phyloP scores from a whole-genome alignment of 2,797 vertebrate genomes.

The Neostethus bicornis region DNA sequence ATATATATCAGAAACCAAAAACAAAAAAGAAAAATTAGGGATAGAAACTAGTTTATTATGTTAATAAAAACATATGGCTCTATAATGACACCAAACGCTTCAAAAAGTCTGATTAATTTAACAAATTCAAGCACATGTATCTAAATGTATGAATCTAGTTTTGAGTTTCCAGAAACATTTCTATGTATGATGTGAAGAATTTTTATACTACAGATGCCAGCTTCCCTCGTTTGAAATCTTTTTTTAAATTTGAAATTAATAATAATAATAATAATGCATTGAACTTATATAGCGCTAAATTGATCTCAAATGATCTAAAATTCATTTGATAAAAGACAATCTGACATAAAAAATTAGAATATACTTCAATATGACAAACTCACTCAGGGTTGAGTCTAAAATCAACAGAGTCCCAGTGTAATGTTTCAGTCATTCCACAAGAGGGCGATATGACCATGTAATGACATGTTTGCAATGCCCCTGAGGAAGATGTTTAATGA shows the following conservation, averaged over 20 bases:
- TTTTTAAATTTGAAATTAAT: no score
- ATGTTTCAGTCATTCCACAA: constrained; percentile 10
- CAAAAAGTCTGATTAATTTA: background rate
- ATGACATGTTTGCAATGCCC: background rate
- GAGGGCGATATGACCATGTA: constrained; percentile 4
- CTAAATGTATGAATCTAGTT: no score
- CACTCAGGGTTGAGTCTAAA: background rate
- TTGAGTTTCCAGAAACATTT: no score
- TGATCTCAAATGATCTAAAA: no score
- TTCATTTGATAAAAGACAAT: background rate
- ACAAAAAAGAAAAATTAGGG: background rate
- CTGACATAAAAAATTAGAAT: background rate
- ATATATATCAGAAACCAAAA: constrained; percentile 5
- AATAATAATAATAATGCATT: no score
- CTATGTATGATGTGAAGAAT: no score
- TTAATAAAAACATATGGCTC: background rate
- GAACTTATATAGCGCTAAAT: no score
- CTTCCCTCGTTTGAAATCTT: no score
- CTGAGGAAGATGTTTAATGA: no score
- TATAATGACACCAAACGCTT: background rate
- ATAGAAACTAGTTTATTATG: no score
- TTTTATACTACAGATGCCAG: no score
- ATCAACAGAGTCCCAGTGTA: background rate
- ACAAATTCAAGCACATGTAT: background rate
- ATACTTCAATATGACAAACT: background rate